phyloP scores from a whole-genome alignment of 2,113 vertebrate genomes.

The Speoplatyrhinus poulsoni region DNA sequence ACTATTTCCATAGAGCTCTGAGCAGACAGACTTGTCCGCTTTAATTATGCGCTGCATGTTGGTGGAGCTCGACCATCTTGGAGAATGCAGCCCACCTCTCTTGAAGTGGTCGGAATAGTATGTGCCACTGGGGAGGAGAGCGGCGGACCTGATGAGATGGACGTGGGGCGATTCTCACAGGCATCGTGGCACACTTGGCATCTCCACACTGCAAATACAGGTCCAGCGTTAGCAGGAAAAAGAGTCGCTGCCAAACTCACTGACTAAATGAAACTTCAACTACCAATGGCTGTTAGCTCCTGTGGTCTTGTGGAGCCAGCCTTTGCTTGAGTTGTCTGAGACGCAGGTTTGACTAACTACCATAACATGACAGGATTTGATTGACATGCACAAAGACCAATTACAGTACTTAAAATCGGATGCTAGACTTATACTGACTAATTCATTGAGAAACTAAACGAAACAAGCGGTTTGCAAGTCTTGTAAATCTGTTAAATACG shows the following conservation, averaged over 20 bases:
- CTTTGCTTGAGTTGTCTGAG: too few species aligned
- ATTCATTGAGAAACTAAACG: too few species aligned
- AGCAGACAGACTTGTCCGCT: background rate
- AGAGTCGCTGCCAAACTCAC: background rate
- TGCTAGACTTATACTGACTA: too few species aligned
- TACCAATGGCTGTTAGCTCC: background rate
- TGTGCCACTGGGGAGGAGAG: constrained; percentile 1
- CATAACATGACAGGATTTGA: too few species aligned
- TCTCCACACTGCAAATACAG: constrained; percentile 6
- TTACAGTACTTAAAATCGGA: too few species aligned
- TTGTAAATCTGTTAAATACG: too few species aligned
- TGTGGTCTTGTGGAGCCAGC: too few species aligned
- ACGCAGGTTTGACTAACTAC: too few species aligned
- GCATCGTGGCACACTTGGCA: constrained; percentile 8
- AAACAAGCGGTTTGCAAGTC: too few species aligned
- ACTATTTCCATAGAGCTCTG: background rate
- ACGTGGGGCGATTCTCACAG: constrained; percentile 5
- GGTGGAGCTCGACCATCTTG: background rate
- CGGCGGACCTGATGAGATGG: constrained; percentile 27
- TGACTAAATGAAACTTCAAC: background rate
- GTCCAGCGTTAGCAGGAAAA: constrained; percentile 3
- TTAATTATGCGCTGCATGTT: background rate
- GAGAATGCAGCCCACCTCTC: background rate
- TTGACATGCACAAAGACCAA: too few species aligned
- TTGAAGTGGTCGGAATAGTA: background rate